Evolutionary conservation across 2,113 vertebrate genomes (phyloP), one percentile per base, ranked within the genome.

Genomic region (Engystomops pustulosus): DNA sequence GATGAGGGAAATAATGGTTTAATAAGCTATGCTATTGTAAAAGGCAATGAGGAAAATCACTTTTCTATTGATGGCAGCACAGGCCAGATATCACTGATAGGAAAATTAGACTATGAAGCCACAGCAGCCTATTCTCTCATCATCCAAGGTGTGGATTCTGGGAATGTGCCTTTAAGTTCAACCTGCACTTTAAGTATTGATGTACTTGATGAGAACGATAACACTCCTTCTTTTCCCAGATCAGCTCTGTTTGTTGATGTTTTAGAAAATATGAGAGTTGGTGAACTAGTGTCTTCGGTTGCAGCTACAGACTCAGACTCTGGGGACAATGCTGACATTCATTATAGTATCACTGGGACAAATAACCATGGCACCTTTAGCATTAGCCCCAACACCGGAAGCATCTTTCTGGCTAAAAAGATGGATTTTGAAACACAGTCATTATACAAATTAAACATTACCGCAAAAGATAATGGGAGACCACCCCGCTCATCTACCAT

Each of bases 341-440:
- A 94, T 0, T 99, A 99, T 51, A 97, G 94, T 87, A 97, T 99
- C 75, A 95, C 95, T 0, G 96, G 96, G 51, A 95, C 95, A 2
- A 97, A 97, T 91, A 97, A 97, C 87, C 98, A 99, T 0, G 98
- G 97, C 23, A 98, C 97, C 0, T 99, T 99, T 77, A 97, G 96
- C 90, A 96, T 99, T 68, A 98, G 98, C 90, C 94, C 97, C 41
- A 98, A 96, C 91, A 99, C 98, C 0, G 98, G 97, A 74, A 98
- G 97, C 87, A 95, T 99, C 84, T 99, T 99, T 65, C 89, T 99
- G 58, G 94, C 97, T 8, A 97, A 96, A 87, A 98, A 94, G 81
- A 86, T 99, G 91, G 98, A 99, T 90, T 99, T 93, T 86, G 98
- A 99, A 89, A 98, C 97, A 0, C 98, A 98, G 34, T 95, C 97